Percentiles rank a stretch among this genome's conserved stretches.
Evolutionary conservation across 2,797 vertebrate genomes (phyloP).

Genomic region (Clarias laeviceps): DNA sequence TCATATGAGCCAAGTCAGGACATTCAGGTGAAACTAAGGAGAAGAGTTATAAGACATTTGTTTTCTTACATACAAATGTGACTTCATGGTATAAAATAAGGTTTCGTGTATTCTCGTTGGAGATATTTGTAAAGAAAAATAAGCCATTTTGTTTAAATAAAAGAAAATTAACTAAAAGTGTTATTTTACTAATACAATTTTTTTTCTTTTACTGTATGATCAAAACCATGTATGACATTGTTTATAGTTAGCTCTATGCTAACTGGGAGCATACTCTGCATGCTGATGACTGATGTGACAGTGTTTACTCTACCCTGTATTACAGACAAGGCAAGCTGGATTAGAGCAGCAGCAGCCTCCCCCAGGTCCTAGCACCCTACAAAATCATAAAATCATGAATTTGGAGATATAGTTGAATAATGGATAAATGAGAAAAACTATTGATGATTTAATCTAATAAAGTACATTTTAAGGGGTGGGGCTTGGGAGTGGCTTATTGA

Average conservation of each 20-base stretch:
- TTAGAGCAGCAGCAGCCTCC: neutral
- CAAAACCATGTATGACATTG: neutral
- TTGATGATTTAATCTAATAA: conserved; percentile 4
- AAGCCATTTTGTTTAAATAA: neutral
- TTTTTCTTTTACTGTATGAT: neutral
- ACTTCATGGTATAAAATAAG: neutral
- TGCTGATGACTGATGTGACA: neutral
- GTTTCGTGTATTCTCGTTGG: neutral
- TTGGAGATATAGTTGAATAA: neutral
- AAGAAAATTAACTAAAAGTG: neutral
- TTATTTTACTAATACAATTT: neutral
- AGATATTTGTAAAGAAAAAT: neutral
- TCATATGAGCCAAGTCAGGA: neutral
- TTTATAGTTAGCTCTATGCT: neutral
- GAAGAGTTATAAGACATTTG: neutral
- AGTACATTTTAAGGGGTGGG: neutral
- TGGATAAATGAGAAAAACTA: conserved; percentile 4
- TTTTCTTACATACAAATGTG: neutral
- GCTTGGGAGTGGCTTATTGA: conserved; percentile 59
- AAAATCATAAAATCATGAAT: too few species aligned
- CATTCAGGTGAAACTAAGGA: neutral
- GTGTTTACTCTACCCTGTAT: neutral
- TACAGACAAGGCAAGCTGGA: too few species aligned
- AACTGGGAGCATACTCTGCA: neutral
- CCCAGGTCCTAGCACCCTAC: neutral